These are phyloP conservation scores for Ginglymostoma cirratum DNA, from an alignment of 2,113 vertebrate genomes.

Conservation along the genomic window DNA sequence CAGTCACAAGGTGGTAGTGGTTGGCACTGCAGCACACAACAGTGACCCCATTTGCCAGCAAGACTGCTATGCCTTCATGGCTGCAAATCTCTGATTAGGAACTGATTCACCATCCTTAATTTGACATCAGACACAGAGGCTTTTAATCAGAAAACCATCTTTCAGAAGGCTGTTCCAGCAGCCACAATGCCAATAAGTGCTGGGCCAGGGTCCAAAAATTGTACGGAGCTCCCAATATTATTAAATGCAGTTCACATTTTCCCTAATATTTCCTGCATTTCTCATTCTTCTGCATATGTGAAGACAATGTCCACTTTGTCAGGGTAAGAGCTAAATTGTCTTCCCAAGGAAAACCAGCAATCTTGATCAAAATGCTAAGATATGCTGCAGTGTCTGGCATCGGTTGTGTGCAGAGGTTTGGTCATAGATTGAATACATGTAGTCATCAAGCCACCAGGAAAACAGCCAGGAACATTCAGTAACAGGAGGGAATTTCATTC, in stretches of 20 bases:
- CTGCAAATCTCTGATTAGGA: not conserved
- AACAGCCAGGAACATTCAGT: not conserved
- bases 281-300: not conserved
- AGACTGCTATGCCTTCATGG: not conserved
- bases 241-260: not conserved
- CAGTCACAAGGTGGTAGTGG: too few relatives aligned
- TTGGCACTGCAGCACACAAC: too few relatives aligned
- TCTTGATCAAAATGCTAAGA: not conserved
- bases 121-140: not conserved
- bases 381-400: not conserved
- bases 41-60: not conserved
- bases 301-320: not conserved
- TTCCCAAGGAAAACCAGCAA: not conserved
- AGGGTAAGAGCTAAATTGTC: not conserved
- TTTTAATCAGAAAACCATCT: not conserved
- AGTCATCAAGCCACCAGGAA: constrained; percentile 7
- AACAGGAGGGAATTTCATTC: not conserved
- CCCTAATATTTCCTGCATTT: not conserved
- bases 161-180: not conserved
- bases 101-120: not conserved
- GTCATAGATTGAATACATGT: constrained; percentile 23
- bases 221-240: not conserved
- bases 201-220: not conserved
- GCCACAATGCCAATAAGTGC: not conserved
- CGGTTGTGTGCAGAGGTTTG: not conserved